Evolutionary conservation across 1,140 invertebrate species (phyloP), one percentile per base, ranked within the genome.

Genomic region (Globodera ellingtonae): DNA sequence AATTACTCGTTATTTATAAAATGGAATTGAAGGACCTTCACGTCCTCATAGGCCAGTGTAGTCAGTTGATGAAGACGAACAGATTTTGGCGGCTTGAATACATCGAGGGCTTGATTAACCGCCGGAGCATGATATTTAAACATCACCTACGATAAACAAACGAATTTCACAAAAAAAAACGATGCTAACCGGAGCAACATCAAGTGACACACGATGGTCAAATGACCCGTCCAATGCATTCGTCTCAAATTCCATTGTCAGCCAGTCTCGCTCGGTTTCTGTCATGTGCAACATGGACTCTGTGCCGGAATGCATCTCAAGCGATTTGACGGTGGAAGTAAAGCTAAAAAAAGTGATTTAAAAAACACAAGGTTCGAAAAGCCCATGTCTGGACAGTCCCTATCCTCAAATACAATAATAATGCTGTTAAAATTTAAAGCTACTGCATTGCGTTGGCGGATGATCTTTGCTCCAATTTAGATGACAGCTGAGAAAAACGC

Each of bases 221-320:
- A 98, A 93, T 0, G 95, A 97, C 4, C 88, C 84, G 88, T 91
- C 84, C 1, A 89, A 76, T 52, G 85, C 83, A 80, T 84, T 90
- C 86, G 91, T 89, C 93, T 92, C 46, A 94, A 94, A 91, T 97
- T 94, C 89, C 95, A 98, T 15, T 94, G 90, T 69, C 97, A 90
- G 94, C 93, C 66, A 98, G 88, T 0, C 95, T 94, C 85, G 93
- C 91, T 6, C 94, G 10, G 70, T 50, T 35, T 83, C 74, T 15
- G 81, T 50, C 84, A 86, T 81, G 13, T 70, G 52, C 72, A 87
- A 65, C 86, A 88, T 88, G 6, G 82, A 83, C 47, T 24, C 84
- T 47, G 65, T 82, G 56, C 69, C 73, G 7, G 90, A 90, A 6
- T 76, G 81, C 75, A 91, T 87, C 8, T 83, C 81, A 52, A 91